Percentiles rank a stretch among this genome's conserved stretches.
phyloP scores from a whole-genome alignment of 2,888 invertebrate species.

The Craniophora ligustri region DNA sequence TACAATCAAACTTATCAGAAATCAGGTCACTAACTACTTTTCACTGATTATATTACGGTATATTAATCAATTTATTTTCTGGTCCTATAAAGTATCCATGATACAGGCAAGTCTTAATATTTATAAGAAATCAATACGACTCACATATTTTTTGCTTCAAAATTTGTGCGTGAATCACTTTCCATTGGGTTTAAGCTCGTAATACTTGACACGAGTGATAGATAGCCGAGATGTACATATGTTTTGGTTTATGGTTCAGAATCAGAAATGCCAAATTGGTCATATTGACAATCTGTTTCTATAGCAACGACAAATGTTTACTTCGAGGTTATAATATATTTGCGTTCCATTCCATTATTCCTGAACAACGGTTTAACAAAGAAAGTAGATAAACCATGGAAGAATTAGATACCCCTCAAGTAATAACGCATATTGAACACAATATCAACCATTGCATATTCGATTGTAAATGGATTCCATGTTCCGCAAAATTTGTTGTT shows the following conservation, averaged over 20 bases:
- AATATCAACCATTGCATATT: slow-evolving; percentile 95
- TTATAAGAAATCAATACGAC: too few relatives aligned
- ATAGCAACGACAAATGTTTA: slow-evolving; percentile 70
- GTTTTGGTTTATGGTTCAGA: not conserved
- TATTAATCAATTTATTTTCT: too few relatives aligned
- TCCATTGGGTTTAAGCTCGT: too few relatives aligned
- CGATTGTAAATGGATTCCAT: slow-evolving; percentile 98
- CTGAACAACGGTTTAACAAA: not conserved
- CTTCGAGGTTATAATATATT: slow-evolving; percentile 57
- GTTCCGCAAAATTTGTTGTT: slow-evolving; percentile 97
- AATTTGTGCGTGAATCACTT: too few relatives aligned
- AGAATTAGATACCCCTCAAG: slow-evolving; percentile 93
- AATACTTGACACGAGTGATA: too few relatives aligned
- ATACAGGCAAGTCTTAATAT: too few relatives aligned
- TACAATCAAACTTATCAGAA: too few relatives aligned
- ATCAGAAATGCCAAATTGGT: not conserved
- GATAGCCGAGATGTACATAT: too few relatives aligned
- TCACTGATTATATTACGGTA: too few relatives aligned
- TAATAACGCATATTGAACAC: slow-evolving; percentile 95
- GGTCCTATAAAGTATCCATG: too few relatives aligned
- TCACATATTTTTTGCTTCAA: too few relatives aligned
- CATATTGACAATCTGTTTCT: slow-evolving; percentile 59
- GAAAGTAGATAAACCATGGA: slow-evolving; percentile 63
- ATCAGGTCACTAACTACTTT: too few relatives aligned
- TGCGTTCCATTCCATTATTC: not conserved